phyloP scores from a whole-genome alignment of 2,113 vertebrate genomes.

The Edolisoma coerulescens region DNA sequence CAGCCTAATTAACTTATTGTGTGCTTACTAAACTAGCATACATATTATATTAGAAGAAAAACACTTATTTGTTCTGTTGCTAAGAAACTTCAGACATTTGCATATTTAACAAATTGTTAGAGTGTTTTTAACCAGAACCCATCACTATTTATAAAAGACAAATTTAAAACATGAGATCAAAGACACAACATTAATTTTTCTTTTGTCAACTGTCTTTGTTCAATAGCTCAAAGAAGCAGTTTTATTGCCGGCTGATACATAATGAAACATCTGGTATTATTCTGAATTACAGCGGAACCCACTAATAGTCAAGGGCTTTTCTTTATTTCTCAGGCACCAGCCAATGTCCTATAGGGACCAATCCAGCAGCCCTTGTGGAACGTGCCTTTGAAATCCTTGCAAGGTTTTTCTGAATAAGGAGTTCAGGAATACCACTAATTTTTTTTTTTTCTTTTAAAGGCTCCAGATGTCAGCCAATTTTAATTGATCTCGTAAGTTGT shows the following conservation, averaged over 20 bases:
- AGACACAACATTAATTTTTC: constrained; percentile 60
- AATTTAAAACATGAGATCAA: constrained; percentile 71
- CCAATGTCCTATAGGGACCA: not conserved
- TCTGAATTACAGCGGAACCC: constrained; percentile 36
- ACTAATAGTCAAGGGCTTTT: constrained; percentile 26
- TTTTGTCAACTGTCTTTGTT: constrained; percentile 58
- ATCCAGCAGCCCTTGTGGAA: not conserved
- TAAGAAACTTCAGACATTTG: constrained; percentile 75
- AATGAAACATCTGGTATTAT: constrained; percentile 64
- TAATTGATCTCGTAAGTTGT: not conserved
- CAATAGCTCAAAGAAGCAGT: constrained; percentile 40
- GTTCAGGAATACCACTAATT: not conserved
- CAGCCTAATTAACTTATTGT: constrained; percentile 79
- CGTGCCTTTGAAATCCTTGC: not conserved
- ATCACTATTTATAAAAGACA: constrained; percentile 70
- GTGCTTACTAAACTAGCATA: constrained; percentile 73
- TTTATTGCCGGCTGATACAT: constrained; percentile 39
- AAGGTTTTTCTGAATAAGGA: not conserved
- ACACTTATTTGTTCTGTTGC: constrained; percentile 76
- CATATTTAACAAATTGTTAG: constrained; percentile 75
- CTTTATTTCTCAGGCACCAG: not conserved
- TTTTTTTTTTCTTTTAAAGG: not conserved
- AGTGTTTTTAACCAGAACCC: constrained; percentile 67
- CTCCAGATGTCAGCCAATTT: not conserved
- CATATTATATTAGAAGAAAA: constrained; percentile 71